phyloP scores from a whole-genome alignment of 2,888 invertebrate genomes.

The Aleiodes testaceus region DNA sequence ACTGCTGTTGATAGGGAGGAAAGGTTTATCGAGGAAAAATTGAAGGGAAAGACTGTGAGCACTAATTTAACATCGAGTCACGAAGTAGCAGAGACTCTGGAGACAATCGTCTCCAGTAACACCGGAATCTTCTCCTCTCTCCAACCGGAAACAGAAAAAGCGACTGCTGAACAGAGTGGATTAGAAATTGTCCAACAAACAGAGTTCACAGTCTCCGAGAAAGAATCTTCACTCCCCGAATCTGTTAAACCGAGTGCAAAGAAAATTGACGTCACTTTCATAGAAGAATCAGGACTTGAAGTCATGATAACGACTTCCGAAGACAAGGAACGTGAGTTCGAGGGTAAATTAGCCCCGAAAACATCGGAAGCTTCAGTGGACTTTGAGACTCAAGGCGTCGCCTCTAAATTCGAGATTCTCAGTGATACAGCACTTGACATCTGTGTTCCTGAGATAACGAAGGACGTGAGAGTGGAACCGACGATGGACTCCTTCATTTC shows the following conservation, averaged over 20 bases:
- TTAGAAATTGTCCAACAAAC: slow-evolving; percentile 73
- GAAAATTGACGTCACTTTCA: slow-evolving; percentile 74
- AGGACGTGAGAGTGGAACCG: slow-evolving; percentile 57
- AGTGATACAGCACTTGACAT: slow-evolving; percentile 59
- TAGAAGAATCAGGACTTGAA: slow-evolving; percentile 77
- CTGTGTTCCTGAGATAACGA: slow-evolving; percentile 48
- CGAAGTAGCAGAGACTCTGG: slow-evolving; percentile 66
- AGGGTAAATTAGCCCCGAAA: slow-evolving; percentile 56
- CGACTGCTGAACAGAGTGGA: slow-evolving; percentile 69
- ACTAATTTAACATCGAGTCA: slow-evolving; percentile 62
- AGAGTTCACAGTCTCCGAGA: slow-evolving; percentile 74
- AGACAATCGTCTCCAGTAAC: slow-evolving; percentile 62
- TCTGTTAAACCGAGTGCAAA: slow-evolving; percentile 76
- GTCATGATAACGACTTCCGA: slow-evolving; percentile 73
- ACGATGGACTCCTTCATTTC: slow-evolving; percentile 63
- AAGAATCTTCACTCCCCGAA: slow-evolving; percentile 73
- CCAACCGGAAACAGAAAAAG: slow-evolving; percentile 61
- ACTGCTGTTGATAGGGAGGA: slow-evolving; percentile 63
- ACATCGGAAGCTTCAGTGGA: slow-evolving; percentile 61
- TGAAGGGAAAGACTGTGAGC: slow-evolving; percentile 54
- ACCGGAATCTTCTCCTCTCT: slow-evolving; percentile 66
- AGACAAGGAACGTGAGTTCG: slow-evolving; percentile 66
- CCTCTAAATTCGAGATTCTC: slow-evolving; percentile 63
- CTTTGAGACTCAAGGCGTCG: slow-evolving; percentile 61
- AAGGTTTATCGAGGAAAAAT: slow-evolving; percentile 55